Percentiles rank a stretch among this genome's conserved stretches.
Evolutionary conservation across 2,113 vertebrate species (phyloP).

Genomic region (Strix uralensis): DNA sequence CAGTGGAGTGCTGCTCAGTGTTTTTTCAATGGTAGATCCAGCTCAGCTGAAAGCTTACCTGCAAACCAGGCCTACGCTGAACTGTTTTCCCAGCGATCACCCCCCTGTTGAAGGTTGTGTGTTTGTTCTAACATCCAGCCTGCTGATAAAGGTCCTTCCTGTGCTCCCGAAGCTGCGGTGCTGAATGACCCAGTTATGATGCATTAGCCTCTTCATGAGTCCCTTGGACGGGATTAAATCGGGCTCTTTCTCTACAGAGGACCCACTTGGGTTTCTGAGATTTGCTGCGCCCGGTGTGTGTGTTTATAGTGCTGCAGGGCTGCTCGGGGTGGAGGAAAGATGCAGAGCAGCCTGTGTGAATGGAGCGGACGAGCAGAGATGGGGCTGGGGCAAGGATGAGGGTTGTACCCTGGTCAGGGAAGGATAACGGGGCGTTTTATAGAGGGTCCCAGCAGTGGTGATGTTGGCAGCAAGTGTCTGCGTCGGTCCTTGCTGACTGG

Average conservation of each 20-base stretch:
- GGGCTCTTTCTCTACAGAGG: neutral
- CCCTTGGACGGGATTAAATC: accelerated
- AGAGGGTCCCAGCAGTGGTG: neutral
- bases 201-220: neutral
- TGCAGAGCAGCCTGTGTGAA: neutral
- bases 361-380: neutral
- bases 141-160: neutral
- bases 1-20: accelerated
- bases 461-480: neutral
- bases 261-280: neutral
- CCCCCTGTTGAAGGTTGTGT: neutral
- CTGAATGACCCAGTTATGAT: neutral
- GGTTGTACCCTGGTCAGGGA: neutral
- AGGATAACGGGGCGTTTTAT: accelerated
- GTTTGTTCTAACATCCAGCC: neutral
- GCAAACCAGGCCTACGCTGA: neutral
- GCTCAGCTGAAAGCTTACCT: neutral
- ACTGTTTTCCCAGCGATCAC: neutral
- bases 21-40: accelerated
- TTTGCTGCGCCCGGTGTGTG: neutral
- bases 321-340: neutral
- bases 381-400: accelerated
- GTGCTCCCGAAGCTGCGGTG: neutral
- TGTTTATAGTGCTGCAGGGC: neutral
- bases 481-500: accelerated